Conservation (phyloP, 2,888 invertebrate genomes). For the Galerucella nymphaeae region DNA sequence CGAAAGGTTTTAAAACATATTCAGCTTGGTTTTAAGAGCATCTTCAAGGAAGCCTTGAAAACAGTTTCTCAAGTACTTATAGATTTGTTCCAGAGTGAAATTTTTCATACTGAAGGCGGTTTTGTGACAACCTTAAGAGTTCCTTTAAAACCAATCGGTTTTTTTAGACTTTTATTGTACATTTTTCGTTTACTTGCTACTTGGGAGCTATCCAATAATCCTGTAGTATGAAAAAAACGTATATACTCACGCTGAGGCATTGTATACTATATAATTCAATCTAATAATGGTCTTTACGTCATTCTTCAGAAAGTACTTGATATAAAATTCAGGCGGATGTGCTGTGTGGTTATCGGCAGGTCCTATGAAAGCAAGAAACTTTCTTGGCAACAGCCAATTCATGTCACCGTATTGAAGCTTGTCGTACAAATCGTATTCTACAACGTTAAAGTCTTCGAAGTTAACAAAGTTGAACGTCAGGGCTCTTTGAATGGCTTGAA, state of each 20-base stretch:
- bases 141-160: too few species aligned
- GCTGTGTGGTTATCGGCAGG: slow-evolving; percentile 69
- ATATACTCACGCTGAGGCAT: slow-evolving; percentile 72
- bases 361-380: slow-evolving; percentile 88
- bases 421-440: slow-evolving; percentile 85
- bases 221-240: neutral
- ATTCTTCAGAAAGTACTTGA: slow-evolving; percentile 84
- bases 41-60: too few species aligned
- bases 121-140: too few species aligned
- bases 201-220: too few species aligned
- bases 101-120: too few species aligned
- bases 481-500: slow-evolving; percentile 79
- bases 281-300: slow-evolving; percentile 85
- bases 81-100: too few species aligned
- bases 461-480: slow-evolving; percentile 79
- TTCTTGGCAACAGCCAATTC: slow-evolving; percentile 89
- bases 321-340: slow-evolving; percentile 83
- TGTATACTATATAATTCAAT: slow-evolving; percentile 85
- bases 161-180: too few species aligned
- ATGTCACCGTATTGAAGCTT: slow-evolving; percentile 88
- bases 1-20: too few species aligned
- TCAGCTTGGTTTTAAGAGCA: too few species aligned
- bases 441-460: slow-evolving; percentile 84
- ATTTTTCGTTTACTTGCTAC: too few species aligned
- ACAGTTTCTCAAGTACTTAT: too few species aligned